Evolutionary conservation across 1,140 invertebrate genomes (phyloP).

Genomic region (Brachionus rotundiformis): DNA sequence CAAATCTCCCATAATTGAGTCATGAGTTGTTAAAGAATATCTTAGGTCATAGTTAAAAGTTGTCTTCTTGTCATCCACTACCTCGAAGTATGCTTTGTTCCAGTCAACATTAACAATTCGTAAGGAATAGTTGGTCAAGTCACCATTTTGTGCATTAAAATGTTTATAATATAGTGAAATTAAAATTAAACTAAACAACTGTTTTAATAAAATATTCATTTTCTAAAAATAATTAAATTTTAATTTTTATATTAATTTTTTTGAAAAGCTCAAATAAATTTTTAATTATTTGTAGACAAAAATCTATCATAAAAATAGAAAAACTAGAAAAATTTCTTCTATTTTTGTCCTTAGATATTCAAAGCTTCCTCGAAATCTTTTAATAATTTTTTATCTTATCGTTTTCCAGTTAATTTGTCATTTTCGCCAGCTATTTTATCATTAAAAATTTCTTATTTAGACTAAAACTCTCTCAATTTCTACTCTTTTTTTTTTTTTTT

Average conservation of each 20-base stretch:
- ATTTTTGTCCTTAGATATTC: too few species aligned
- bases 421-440: too few species aligned
- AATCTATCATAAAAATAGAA: too few species aligned
- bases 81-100: background rate
- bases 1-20: background rate
- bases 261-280: too few species aligned
- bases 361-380: too few species aligned
- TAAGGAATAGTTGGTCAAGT: background rate
- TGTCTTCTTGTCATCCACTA: conserved; percentile 24
- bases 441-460: too few species aligned
- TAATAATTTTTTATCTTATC: too few species aligned
- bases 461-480: too few species aligned
- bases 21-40: background rate
- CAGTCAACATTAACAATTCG: background rate
- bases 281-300: too few species aligned
- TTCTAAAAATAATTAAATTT: background rate
- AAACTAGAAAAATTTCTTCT: too few species aligned
- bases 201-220: background rate
- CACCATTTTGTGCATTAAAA: background rate
- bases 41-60: background rate
- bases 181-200: background rate
- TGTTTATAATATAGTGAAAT: background rate
- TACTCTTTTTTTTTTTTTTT: too few species aligned
- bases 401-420: too few species aligned
- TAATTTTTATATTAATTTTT: background rate